Percentiles rank a stretch among this genome's conserved stretches.
phyloP scores from a whole-genome alignment of 2,797 vertebrate genomes.

The Pseudochromis fuscus region DNA sequence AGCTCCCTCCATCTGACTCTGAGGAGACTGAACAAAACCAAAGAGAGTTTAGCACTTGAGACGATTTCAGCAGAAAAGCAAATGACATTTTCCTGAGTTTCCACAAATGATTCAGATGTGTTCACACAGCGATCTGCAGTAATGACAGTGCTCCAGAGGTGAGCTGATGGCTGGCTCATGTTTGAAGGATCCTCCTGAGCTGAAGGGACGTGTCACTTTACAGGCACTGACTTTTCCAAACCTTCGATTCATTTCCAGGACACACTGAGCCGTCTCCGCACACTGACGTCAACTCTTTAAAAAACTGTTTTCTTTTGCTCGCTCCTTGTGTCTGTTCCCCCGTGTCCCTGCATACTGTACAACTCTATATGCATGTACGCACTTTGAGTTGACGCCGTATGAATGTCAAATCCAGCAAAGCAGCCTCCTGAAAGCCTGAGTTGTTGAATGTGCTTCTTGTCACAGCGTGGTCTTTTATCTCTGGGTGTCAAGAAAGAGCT shows the following conservation, averaged over 20 bases:
- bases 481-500: constrained; percentile 74
- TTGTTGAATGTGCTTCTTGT: constrained; percentile 80
- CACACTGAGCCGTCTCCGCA: background rate
- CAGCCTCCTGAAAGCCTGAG: constrained; percentile 63
- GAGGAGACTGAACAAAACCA: background rate
- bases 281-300: constrained; percentile 1
- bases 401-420: constrained; percentile 77
- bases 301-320: background rate
- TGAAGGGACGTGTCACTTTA: constrained; percentile 35
- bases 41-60: background rate
- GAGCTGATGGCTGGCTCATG: no score
- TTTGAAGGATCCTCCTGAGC: no score
- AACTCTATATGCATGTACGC: constrained; percentile 36
- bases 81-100: background rate
- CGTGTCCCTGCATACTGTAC: constrained; percentile 32
- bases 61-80: no score
- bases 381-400: constrained; percentile 64
- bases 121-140: background rate
- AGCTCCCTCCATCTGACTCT: background rate
- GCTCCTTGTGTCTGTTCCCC: constrained; percentile 7
- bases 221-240: constrained; percentile 11
- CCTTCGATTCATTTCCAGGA: constrained; percentile 35
- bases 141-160: background rate
- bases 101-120: background rate
- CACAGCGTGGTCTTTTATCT: constrained; percentile 79